phyloP scores from a whole-genome alignment of 2,113 vertebrate genomes.

The Ammospiza nelsoni region DNA sequence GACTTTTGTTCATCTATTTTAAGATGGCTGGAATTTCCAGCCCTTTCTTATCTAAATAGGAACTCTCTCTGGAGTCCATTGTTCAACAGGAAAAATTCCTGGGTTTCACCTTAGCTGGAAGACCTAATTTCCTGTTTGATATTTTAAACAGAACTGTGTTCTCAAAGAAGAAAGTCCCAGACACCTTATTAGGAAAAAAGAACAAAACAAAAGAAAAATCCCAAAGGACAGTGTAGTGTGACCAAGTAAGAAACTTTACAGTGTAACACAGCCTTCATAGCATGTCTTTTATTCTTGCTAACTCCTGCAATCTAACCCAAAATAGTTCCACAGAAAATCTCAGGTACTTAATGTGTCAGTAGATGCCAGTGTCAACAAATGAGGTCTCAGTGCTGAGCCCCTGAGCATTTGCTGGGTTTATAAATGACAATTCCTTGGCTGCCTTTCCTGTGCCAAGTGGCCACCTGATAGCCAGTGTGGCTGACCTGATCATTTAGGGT shows the following conservation, averaged over 20 bases:
- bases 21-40: slow-evolving; percentile 25
- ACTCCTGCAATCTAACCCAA: neutral
- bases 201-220: neutral
- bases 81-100: slow-evolving; percentile 19
- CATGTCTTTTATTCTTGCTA: neutral
- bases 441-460: neutral
- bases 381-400: neutral
- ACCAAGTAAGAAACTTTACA: neutral
- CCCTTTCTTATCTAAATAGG: slow-evolving; percentile 12
- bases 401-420: neutral
- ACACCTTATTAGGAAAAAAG: neutral
- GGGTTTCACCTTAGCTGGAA: slow-evolving; percentile 3
- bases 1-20: neutral
- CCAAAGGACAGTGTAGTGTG: neutral
- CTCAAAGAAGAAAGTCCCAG: slow-evolving; percentile 6
- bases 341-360: neutral
- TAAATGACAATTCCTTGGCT: neutral
- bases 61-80: neutral
- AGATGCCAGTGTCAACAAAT: neutral
- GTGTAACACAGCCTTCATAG: neutral
- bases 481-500: neutral
- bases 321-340: neutral
- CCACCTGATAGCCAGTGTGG: neutral
- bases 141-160: neutral
- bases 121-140: slow-evolving; percentile 34